Base-by-base conservation (phyloP, 2,888 invertebrate genomes). In the Thumatha senex region DNA sequence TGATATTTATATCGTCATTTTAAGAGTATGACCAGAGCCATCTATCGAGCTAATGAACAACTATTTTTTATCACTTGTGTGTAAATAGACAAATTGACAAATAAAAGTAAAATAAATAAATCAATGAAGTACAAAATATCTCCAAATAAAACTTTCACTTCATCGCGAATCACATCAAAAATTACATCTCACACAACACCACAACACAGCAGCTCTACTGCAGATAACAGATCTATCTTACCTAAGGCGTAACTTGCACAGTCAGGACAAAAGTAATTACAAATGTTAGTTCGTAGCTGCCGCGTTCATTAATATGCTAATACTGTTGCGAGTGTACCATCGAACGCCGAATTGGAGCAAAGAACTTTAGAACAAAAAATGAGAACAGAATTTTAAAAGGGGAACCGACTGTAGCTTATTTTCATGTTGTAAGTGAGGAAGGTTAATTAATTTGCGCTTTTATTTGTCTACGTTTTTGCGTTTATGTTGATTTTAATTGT, bases 261-360 rank as follows among this genome's bases (percentile, higher is more conserved):
- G 61, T 67, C 70, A 55, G 70, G 63, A 72, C 72, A 74, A 72
- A 74, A 73, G 75, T 74, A 75, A 74, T 74, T 74, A 73, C 75
- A 68, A 71, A 67, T 71, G 71, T 69, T 70, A 68, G 65, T 68
- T 68, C 65, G 58, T 51, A 63, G 63, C 59, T 53, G 53, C 56
- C 68, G 31, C 18, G 73, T 80, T 84, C 85, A 85, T 86, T 85
- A 86, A 84, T 86, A 86, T 86, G 86, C 84, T 82, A 86, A 86
- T 85, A 74, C 72, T 54, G 78, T 78, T 56, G 70, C 70, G 64
- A 57, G 67, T 60, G 71, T 66, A 70, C 74, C 76, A 73, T 80
- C 78, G 81, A 80, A 82, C 79, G 74, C 72, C 67, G 73, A 76
- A 78, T 78, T 72, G 74, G 75, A 65, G 70, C 73, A 72, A 67